Evolutionary conservation across 1,140 invertebrate species (phyloP).

Genomic region (Pseudomyrmex cubaensis): DNA sequence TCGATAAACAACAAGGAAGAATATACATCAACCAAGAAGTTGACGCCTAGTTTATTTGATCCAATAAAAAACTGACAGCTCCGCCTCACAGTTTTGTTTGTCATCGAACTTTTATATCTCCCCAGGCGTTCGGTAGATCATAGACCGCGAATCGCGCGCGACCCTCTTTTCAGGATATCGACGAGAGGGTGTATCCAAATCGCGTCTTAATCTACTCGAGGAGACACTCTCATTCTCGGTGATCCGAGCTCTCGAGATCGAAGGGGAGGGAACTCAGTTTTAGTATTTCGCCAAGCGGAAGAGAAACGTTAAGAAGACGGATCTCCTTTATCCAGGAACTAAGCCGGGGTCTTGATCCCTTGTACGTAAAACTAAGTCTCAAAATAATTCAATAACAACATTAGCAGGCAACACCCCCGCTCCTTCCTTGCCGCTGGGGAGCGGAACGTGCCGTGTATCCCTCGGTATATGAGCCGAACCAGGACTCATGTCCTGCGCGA

Average conservation of each 20-base stretch:
- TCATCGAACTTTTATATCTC: conserved; percentile 5
- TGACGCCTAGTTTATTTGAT: not conserved
- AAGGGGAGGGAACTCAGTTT: conserved; percentile 47
- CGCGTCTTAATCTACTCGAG: conserved; percentile 80
- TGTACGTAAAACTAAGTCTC: conserved; percentile 80
- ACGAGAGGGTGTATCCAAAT: conserved; percentile 73
- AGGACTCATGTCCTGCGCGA: conserved; percentile 62
- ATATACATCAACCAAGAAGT: not conserved
- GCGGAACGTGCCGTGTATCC: conserved; percentile 49
- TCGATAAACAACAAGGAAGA: not conserved
- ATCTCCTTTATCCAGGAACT: conserved; percentile 77
- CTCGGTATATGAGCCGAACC: conserved; percentile 33
- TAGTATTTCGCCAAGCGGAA: conserved; percentile 28
- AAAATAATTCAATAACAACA: conserved; percentile 83
- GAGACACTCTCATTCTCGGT: conserved; percentile 56
- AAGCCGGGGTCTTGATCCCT: conserved; percentile 77
- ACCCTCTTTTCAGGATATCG: conserved; percentile 32
- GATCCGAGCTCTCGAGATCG: conserved; percentile 32
- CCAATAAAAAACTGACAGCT: not conserved
- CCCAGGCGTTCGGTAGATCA: not conserved
- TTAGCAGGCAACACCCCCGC: conserved; percentile 74
- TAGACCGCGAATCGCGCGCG: conserved; percentile 27
- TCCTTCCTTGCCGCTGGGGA: conserved; percentile 48
- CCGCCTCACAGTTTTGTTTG: conserved; percentile 7
- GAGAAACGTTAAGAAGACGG: conserved; percentile 32